These are phyloP conservation scores for Maniola jurtina DNA, from an alignment of 1,140 invertebrate genomes.

Conservation along the genomic window DNA sequence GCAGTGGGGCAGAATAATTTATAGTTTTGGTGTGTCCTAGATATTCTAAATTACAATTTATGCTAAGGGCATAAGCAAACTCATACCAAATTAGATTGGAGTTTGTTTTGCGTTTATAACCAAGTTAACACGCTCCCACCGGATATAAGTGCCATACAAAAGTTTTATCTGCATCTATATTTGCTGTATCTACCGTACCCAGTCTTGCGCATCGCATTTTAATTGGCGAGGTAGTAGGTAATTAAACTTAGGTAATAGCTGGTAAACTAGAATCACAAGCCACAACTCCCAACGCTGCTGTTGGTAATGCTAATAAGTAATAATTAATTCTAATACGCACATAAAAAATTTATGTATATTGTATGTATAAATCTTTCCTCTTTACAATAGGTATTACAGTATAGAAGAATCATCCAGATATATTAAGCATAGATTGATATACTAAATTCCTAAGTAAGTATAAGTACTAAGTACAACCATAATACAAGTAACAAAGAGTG, in stretches of 20 bases:
- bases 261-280: not conserved
- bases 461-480: no score
- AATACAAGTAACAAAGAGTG: no score
- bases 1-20: conserved; percentile 15
- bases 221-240: not conserved
- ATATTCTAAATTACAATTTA: conserved; percentile 28
- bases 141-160: conserved; percentile 15
- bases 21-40: conserved; percentile 19
- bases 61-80: conserved; percentile 17
- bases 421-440: no score
- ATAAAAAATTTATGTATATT: no score
- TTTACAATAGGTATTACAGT: no score
- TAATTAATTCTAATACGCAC: no score
- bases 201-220: not conserved
- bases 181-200: not conserved
- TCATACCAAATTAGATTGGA: conserved; percentile 13
- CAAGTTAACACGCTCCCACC: conserved; percentile 2
- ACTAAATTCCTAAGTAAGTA: no score
- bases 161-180: not conserved
- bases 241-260: not conserved
- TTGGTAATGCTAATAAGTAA: not conserved
- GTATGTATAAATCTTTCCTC: no score
- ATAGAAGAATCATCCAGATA: no score
- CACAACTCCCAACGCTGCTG: not conserved
- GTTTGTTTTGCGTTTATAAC: conserved; percentile 10